Percentiles rank a stretch among this genome's conserved stretches.
phyloP scores from a whole-genome alignment of 2,113 vertebrate species.

The Carassius auratus region DNA sequence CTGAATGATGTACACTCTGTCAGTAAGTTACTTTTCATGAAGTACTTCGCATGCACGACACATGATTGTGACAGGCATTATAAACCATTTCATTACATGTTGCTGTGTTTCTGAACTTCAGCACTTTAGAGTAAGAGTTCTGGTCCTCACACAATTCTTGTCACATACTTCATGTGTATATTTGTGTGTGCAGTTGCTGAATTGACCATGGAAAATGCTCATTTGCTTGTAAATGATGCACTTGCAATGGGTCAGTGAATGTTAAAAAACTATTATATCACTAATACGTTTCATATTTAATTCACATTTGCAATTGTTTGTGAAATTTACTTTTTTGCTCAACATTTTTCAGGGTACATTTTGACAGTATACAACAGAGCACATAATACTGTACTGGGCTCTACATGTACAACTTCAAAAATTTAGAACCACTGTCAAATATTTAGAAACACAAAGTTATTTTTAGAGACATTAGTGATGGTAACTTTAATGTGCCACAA shows the following conservation, averaged over 20 bases:
- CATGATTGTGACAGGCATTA: not conserved
- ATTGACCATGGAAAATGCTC: not conserved
- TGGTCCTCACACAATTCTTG: not conserved
- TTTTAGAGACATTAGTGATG: no score
- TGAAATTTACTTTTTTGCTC: no score
- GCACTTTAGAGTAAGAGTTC: not conserved
- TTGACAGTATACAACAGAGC: not conserved
- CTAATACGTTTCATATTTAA: no score
- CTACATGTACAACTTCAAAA: no score
- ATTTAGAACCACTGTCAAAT: no score
- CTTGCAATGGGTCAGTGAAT: not conserved
- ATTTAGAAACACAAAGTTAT: no score
- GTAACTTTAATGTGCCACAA: not conserved
- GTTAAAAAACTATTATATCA: not conserved
- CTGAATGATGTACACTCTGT: conserved; percentile 68
- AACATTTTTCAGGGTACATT: not conserved
- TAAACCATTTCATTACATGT: no score
- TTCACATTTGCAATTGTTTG: no score
- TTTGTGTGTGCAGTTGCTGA: not conserved
- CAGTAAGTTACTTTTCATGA: conserved; percentile 13
- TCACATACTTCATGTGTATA: conserved; percentile 3
- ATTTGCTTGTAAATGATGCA: conserved; percentile 5
- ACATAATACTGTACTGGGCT: not conserved
- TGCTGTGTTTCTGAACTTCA: not conserved
- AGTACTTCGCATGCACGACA: conserved; percentile 9